phyloP scores from a whole-genome alignment of 2,113 vertebrate genomes.

The Climacteris rufus region DNA sequence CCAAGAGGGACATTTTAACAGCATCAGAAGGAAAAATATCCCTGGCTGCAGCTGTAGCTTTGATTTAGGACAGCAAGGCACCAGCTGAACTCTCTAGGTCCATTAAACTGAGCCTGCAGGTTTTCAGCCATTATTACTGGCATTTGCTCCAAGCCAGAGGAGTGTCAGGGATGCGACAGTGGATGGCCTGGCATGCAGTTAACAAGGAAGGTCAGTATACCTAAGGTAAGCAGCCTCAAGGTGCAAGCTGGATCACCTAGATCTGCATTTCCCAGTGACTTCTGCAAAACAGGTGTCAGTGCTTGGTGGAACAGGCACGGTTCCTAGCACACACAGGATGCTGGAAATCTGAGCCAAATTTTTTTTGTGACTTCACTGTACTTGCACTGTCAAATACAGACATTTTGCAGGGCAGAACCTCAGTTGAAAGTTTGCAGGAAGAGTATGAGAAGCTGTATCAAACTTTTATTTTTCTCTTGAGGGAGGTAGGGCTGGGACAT shows the following conservation, averaged over 20 bases:
- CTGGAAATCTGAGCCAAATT: not conserved
- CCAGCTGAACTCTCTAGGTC: too few relatives aligned
- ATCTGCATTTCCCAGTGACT: not conserved
- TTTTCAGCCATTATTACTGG: not conserved
- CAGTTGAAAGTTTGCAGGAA: not conserved
- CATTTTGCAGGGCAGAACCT: not conserved
- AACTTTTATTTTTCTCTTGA: not conserved
- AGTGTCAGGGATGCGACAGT: rapidly evolving
- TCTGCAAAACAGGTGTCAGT: not conserved
- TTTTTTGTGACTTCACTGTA: too few relatives aligned
- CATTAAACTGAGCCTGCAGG: not conserved
- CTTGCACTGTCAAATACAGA: not conserved
- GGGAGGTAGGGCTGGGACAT: not conserved
- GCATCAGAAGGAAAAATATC: not conserved
- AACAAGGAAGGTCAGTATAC: not conserved
- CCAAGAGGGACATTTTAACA: not conserved
- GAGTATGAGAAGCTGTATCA: not conserved
- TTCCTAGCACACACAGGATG: rapidly evolving
- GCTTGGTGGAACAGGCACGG: not conserved
- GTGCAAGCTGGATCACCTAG: too few relatives aligned
- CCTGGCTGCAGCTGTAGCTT: not conserved
- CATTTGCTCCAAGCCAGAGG: not conserved
- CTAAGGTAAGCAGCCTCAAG: not conserved
- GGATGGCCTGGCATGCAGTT: rapidly evolving
- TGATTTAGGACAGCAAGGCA: not conserved